Evolutionary conservation across 2,113 vertebrate species (phyloP), one percentile per base, ranked within the genome.

Genomic region (Cyprinodon tularosa): DNA sequence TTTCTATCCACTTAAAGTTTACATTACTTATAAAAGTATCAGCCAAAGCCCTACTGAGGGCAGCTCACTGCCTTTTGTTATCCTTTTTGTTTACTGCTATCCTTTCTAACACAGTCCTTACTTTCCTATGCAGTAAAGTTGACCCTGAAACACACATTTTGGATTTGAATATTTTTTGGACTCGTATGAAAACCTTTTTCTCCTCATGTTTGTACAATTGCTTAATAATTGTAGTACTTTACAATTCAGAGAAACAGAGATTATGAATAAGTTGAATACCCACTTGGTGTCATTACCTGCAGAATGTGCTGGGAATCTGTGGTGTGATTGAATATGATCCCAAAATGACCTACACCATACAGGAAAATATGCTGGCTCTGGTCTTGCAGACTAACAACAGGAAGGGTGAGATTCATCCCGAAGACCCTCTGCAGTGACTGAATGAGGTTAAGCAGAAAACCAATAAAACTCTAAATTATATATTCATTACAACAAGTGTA

Each of bases 351-450:
- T 4, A 91, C 93, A 22, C 86, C 57, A 0, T 97, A 98, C 15
- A 98, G 92, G 20, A 97, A 78, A 70, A 96, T 91, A 70, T 80
- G 87, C 17, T 93, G 77, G n/a, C 92, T 85, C 8, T 93, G 77
- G 1, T 96, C 96, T 57, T 93, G 94, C 70, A 98, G 81, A 68
- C 92, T 95, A 88, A 94, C 94, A 70, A 97, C 94, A 0, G 96
- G 95, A 57, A 98, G 92, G 4, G 78, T 78, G 29, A 86, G 93
- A 88, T 96, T 97, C 87, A 95, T 95, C 4, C 98, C 98, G 29
- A 95, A 94, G 0, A 92, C 92, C 96, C 97, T 96, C 0, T 94
- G 89, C 76, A 96, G 88, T 65, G 87, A 94, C 98, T 99, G 68
- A 4, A 89, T 12, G 10, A 64, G 61, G 68, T 14, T n/a, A 81